Evolutionary conservation across 1,140 invertebrate species (phyloP), one percentile per base, ranked within the genome.

Genomic region (Orchestia grillus): DNA sequence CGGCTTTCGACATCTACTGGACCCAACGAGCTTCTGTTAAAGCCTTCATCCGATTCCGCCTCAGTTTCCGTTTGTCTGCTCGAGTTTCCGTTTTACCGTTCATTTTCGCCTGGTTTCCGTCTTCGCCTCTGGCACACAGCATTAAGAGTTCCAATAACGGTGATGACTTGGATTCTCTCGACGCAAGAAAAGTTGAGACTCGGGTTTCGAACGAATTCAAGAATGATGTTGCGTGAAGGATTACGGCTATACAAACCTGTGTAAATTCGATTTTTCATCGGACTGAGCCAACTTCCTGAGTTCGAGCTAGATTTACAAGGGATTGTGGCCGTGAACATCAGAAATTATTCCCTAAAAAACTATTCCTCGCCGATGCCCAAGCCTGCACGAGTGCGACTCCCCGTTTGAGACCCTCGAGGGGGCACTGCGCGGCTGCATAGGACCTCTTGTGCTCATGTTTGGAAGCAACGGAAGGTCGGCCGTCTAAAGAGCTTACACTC

Each of bases 401-500:
- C 11, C 28, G 36, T 77, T n/a, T n/a, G 15, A 77, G 36, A 15
- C 47, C 36, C 62, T 8, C 62, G 62, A 77, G 3, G 62, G 28
- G 62, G 11, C 36, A 3, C 62, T 3, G 11, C 47, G 1, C 62
- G 3, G 36, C 28, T 77, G 62, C 62, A 77, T 19, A 23, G 28
- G 28, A 28, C 62, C 36, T 77, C 28, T 8, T 77, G 28, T 36
- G 1, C 44, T 44, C 92, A 94, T 94, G 92, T 94, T 94, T 94
- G 44, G 92, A 94, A 44, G 92, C 92, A 45, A 47, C 92, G 47
- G 92, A 6, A 94, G 92, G 43, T n/a, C 92, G 92, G 47, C n/a
- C 92, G 44, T 44, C 92, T 94, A 28, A 45, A 45, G 92, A 94
- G 92, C 92, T 94, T 94, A 47, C 92, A 94, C 92, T 45, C 92